Evolutionary conservation across 2,797 vertebrate species (phyloP), one percentile per base, ranked within the genome.

Genomic region (Pseudocheirus occidentalis): DNA sequence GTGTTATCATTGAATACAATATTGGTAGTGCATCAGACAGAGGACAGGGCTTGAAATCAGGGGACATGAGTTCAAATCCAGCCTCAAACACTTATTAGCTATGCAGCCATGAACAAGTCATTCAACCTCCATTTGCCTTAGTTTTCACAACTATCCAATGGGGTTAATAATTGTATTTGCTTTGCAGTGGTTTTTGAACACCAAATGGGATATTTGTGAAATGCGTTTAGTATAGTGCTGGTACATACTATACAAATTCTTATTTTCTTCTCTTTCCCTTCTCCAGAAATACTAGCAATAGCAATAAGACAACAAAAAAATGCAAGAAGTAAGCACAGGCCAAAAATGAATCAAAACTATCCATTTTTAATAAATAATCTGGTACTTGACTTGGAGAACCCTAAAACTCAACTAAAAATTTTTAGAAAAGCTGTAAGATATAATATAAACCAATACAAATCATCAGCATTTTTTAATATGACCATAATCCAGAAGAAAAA

Each of bases 131-230:
- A 5, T 94, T n/a, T 94, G 46, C 0, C 57, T 92, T 24, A 28
- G 1, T 89, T 95, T 66, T 46, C 1, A 53, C 58, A 73, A 52
- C 54, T 92, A 21, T n/a, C 94, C 91, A 95, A 81, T 46, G 14
- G 24, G 21, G 50, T 89, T 90, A 9, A 55, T 91, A 14, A 58
- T 16, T 10, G 12, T 12, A 52, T 10, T 46, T 73, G 4, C 50
- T 91, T 91, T 27, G 52, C 59, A 34, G 6, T 1, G n/a, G 40
- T 94, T 90, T 52, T 12, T 11, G 59, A 56, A 5, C 58, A 55
- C 90, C 56, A 89, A 94, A 93, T 95, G n/a, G 94, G 4, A 52
- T 31, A 57, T 2, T 56, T 89, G 52, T 40, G 40, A 73, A 94
- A 97, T n/a, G 12, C 1, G 7, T 40, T 93, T 66, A 6, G 40